phyloP scores from a whole-genome alignment of 1,140 invertebrate species.

The Caenorhabditis inopinata region DNA sequence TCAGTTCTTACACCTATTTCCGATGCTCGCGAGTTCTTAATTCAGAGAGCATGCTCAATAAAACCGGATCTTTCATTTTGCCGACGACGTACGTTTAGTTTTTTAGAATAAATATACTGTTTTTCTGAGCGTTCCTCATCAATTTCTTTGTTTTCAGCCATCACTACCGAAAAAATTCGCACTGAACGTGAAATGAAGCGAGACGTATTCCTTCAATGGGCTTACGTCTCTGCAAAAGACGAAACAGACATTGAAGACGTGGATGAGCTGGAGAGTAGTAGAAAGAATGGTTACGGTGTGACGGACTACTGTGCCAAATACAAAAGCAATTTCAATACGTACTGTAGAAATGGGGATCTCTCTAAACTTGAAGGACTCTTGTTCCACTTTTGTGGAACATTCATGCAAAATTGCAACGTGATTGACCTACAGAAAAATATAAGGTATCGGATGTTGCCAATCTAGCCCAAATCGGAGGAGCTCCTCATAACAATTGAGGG shows the following conservation, averaged over 20 bases:
- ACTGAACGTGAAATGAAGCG: background rate
- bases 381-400: background rate
- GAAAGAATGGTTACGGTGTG: background rate
- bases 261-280: background rate
- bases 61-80: background rate
- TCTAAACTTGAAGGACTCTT: background rate
- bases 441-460: too few relatives aligned
- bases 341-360: background rate
- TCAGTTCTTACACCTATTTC: too few relatives aligned
- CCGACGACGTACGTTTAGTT: background rate
- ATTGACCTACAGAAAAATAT: too few relatives aligned
- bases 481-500: too few relatives aligned
- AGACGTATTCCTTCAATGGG: background rate
- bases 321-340: background rate
- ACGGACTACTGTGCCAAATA: background rate
- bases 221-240: background rate
- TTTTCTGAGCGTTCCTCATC: too few relatives aligned
- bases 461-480: too few relatives aligned
- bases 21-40: background rate
- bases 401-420: background rate
- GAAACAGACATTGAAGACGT: background rate
- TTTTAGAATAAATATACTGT: background rate
- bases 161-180: background rate
- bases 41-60: background rate
- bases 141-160: background rate